A percentile compares a stretch with the other conserved stretches of the same genome.
phyloP scores from a whole-genome alignment of 2,888 invertebrate species.

The Philaethria dido region DNA sequence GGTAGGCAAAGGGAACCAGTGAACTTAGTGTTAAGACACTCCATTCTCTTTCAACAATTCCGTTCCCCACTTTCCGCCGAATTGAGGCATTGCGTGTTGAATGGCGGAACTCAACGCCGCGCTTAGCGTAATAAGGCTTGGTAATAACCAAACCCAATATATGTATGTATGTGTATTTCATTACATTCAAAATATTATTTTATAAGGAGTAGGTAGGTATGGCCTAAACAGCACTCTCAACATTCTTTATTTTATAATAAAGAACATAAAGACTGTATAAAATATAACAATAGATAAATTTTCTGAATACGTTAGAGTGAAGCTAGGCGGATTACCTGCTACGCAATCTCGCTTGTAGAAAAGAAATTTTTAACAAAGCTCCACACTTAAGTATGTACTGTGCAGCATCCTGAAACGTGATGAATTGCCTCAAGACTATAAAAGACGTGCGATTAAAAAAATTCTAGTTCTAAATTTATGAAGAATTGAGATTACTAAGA shows the following conservation, averaged over 20 bases:
- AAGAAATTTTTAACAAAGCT: conserved; percentile 10
- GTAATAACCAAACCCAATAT: no score
- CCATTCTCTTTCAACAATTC: no score
- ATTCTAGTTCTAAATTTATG: not conserved
- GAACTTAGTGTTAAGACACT: no score
- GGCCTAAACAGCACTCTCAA: not conserved
- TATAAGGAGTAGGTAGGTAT: no score
- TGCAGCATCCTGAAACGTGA: not conserved
- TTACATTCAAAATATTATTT: no score
- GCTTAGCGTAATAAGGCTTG: no score
- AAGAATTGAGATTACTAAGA: conserved; percentile 38
- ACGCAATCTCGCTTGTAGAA: conserved; percentile 8
- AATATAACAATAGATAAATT: not conserved
- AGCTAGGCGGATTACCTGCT: conserved; percentile 18
- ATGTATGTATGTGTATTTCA: no score
- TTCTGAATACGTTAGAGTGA: conserved; percentile 7
- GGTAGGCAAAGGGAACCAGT: no score
- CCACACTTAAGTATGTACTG: conserved; percentile 9
- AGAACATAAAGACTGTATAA: not conserved
- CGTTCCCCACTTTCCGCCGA: no score
- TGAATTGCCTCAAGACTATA: conserved; percentile 9
- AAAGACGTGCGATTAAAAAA: conserved; percentile 2
- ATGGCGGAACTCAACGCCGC: no score
- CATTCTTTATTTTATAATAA: not conserved
- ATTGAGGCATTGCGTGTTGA: no score